A percentile compares a stretch with the other conserved stretches of the same genome.
phyloP scores from a whole-genome alignment of 2,113 vertebrate genomes.

The Paradoxurus hermaphroditus region DNA sequence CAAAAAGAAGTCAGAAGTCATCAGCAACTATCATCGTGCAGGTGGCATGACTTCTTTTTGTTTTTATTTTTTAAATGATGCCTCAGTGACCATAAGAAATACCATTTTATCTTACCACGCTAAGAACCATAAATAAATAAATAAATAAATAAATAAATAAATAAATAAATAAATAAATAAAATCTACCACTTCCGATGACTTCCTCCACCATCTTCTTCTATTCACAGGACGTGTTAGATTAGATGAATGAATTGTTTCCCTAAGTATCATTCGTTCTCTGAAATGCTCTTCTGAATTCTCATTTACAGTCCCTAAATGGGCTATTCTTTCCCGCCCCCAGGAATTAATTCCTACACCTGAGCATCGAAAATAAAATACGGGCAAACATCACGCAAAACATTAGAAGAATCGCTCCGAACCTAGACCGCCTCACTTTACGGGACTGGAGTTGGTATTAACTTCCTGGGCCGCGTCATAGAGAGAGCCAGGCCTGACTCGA shows the following conservation, averaged over 20 bases:
- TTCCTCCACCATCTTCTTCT: fast-evolving
- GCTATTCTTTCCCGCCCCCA: not conserved
- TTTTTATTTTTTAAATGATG: not conserved
- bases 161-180: not conserved
- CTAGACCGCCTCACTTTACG: not conserved
- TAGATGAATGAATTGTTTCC: not conserved
- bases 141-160: too few species aligned
- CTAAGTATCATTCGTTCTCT: not conserved
- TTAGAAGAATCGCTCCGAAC: not conserved
- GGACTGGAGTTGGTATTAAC: not conserved
- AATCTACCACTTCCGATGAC: not conserved
- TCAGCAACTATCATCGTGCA: not conserved
- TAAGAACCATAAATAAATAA: not conserved
- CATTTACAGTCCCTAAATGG: not conserved
- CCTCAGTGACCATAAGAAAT: slow-evolving; percentile 11
- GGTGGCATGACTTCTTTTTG: not conserved
- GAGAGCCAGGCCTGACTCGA: not conserved
- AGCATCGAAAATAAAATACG: not conserved
- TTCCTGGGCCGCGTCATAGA: not conserved
- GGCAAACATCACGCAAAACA: not conserved
- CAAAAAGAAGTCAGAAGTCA: not conserved
- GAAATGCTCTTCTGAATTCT: not conserved
- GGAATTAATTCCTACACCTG: not conserved
- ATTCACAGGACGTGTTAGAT: not conserved
- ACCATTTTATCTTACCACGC: not conserved